phyloP scores from a whole-genome alignment of 2,113 vertebrate genomes.

The Hylia prasina region DNA sequence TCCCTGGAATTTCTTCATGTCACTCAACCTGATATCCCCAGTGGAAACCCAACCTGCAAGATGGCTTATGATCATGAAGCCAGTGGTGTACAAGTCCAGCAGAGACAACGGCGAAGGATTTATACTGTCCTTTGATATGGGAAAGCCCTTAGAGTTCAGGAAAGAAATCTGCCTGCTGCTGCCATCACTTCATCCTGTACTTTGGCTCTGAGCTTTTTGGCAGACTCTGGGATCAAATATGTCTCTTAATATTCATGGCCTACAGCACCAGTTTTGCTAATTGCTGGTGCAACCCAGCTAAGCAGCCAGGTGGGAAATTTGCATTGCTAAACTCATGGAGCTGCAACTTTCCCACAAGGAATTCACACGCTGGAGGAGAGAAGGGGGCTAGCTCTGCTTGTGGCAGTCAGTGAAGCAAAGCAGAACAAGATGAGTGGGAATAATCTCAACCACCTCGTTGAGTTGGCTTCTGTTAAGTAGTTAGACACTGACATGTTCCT shows the following conservation, averaged over 20 bases:
- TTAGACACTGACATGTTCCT: neutral
- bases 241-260: neutral
- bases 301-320: neutral
- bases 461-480: neutral
- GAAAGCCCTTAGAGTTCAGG: neutral
- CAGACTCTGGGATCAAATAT: neutral
- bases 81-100: neutral
- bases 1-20: neutral
- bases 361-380: neutral
- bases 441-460: neutral
- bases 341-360: neutral
- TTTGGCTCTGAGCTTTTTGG: neutral
- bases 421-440: neutral
- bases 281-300: neutral
- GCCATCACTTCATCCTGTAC: neutral
- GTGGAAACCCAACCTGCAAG: neutral
- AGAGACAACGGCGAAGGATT: neutral
- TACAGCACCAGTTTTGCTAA: neutral
- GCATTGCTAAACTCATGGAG: neutral
- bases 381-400: neutral
- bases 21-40: neutral
- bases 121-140: neutral
- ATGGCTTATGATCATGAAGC: neutral
- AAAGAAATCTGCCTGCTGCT: neutral
- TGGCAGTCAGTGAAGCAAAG: neutral